Conservation (phyloP, 2,888 invertebrate genomes). For the Steromphala cineraria region DNA sequence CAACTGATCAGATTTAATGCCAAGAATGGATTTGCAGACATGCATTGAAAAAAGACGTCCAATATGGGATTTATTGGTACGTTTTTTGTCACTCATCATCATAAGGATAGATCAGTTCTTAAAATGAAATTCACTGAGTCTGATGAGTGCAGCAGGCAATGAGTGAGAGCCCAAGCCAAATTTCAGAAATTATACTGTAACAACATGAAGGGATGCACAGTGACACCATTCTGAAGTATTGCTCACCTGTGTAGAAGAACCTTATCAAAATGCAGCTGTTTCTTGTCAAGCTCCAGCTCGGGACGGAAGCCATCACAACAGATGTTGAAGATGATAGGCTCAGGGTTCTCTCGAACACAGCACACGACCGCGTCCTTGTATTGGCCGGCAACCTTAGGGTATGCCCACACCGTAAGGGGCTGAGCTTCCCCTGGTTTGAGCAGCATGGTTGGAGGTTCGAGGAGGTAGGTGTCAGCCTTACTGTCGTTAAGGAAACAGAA, state of each 20-base stretch:
- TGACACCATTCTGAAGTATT: no score
- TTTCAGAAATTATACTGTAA: no score
- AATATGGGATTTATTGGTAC: no score
- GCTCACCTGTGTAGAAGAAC: conserved; percentile 75
- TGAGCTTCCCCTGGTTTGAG: conserved; percentile 73
- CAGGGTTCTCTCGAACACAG: conserved; percentile 75
- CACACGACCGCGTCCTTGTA: conserved; percentile 74
- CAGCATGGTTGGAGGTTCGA: conserved; percentile 74
- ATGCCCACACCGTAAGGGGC: conserved; percentile 74
- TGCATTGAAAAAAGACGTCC: no score
- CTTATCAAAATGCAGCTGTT: conserved; percentile 74
- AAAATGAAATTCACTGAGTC: no score
- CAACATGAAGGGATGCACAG: no score
- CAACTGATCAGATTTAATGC: no score
- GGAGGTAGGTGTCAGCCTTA: conserved; percentile 73
- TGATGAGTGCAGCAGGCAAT: no score
- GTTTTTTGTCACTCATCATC: no score
- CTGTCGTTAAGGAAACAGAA: conserved; percentile 75
- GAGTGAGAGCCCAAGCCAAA: no score
- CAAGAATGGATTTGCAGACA: no score
- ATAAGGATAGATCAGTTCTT: no score
- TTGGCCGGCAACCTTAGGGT: conserved; percentile 70
- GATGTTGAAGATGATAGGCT: conserved; percentile 74
- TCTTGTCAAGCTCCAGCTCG: conserved; percentile 74
- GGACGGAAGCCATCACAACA: conserved; percentile 73